Base-by-base conservation (phyloP, 2,797 vertebrate genomes). In the Enteromius viviparus region DNA sequence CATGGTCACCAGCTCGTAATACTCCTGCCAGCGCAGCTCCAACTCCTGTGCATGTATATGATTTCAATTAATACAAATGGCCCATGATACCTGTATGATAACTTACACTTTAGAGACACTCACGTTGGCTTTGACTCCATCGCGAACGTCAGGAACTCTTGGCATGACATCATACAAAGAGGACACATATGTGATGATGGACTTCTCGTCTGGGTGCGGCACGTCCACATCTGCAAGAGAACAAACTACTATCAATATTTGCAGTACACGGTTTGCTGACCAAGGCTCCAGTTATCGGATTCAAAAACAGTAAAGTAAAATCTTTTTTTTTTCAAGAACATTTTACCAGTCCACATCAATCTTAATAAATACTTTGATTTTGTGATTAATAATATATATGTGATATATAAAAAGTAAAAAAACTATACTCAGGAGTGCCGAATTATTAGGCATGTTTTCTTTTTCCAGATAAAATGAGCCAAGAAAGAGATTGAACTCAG, bases 171-270 rank as follows among this genome's bases (percentile, higher is more conserved):
- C 98, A 0, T 99, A 99, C 82, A 99, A 84, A 0, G 98, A 98
- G 1, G 97, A 98, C 17, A 99, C 97, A 0, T 99, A 99, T 0
- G 97, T 99, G 91, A 98, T 98, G 93, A 99, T 96, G 85, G 97
- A 99, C 84, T 99, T 99, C 91, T 98, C 98, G 0, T 99, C 98
- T 0, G 97, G 97, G 86, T 98, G 97, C 0, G 95, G 91, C n/a
- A 98, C 97, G 0, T 98, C 97, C 77, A 98, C 97, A 3, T 98
- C 97, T 98, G 70, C 64, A 84, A 74, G 51, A 72, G 66, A 72
- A 83, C 10, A 55, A 49, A 51, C 37, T 7, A 68, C 34, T 17
- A 75, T 76, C 51, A 40, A 26, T 15, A 29, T 29, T 11, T 40
- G 70, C 32, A n/a, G 49, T 23, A 75, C 37, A 29, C 26, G 37